phyloP scores from a whole-genome alignment of 1,140 invertebrate species.

The Oncopeltus fasciatus region DNA sequence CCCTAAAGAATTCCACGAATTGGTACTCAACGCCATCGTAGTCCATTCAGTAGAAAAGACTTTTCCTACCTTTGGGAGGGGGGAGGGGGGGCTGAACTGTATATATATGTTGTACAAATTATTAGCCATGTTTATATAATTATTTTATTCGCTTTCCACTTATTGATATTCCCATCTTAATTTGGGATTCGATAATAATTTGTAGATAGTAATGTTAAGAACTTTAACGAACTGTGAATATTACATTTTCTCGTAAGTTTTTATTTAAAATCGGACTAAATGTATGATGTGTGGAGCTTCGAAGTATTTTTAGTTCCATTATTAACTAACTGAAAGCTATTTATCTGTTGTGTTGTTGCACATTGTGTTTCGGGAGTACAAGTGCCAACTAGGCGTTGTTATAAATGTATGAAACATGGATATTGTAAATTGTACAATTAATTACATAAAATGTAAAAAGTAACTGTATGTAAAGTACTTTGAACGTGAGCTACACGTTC shows the following conservation, averaged over 20 bases:
- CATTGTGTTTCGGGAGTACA: background rate
- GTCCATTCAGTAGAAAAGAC: constrained; percentile 23
- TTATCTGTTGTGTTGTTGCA: constrained; percentile 7
- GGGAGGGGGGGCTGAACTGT: background rate
- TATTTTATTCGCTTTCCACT: constrained; percentile 8
- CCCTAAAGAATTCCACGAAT: constrained; percentile 39
- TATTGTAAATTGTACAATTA: constrained; percentile 11
- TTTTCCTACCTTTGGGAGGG: background rate
- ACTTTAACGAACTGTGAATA: constrained; percentile 8
- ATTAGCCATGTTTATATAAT: constrained; percentile 6
- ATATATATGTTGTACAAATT: constrained; percentile 10
- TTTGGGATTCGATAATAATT: background rate
- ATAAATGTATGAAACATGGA: background rate
- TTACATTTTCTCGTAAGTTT: background rate
- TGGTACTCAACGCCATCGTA: constrained; percentile 69
- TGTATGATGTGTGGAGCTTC: background rate
- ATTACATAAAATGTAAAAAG: constrained; percentile 1
- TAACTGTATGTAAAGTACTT: background rate
- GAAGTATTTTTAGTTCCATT: background rate
- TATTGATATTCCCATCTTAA: background rate
- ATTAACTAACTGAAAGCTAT: background rate
- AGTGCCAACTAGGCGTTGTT: background rate
- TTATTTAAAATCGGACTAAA: constrained; percentile 3
- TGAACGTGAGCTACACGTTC: background rate
- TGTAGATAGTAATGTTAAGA: constrained; percentile 11